Conservation (phyloP, 2,797 vertebrate species). For the Trachops cirrhosus region DNA sequence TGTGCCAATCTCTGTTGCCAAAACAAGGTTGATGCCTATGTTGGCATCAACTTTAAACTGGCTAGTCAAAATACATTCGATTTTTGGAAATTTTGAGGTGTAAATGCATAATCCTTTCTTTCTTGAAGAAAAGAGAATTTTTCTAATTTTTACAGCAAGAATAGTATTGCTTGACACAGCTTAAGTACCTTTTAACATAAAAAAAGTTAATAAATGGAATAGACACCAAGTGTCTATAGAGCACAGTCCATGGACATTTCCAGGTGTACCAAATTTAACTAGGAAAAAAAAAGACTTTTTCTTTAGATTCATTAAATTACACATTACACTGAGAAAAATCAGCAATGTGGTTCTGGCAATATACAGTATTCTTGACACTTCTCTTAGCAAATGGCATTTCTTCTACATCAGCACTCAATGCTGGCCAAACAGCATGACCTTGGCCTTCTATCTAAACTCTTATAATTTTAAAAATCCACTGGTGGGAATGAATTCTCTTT, state of each 20-base stretch:
- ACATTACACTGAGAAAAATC: constrained; percentile 54
- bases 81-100: constrained; percentile 55
- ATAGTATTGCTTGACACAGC: neutral
- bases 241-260: constrained; percentile 12
- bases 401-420: constrained; percentile 59
- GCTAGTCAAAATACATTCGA: constrained; percentile 48
- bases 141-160: constrained; percentile 34
- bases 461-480: constrained; percentile 64
- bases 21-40: constrained; percentile 35
- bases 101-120: constrained; percentile 23
- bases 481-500: constrained; percentile 69
- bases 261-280: constrained; percentile 27
- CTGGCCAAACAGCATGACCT: constrained; percentile 59
- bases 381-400: constrained; percentile 50
- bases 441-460: constrained; percentile 55
- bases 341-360: constrained; percentile 6
- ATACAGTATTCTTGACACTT: constrained; percentile 9
- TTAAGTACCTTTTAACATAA: constrained; percentile 11
- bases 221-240: constrained; percentile 32
- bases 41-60: constrained; percentile 45
- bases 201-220: constrained; percentile 1
- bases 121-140: constrained; percentile 30
- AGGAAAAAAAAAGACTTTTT: neutral
- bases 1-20: constrained; percentile 58
- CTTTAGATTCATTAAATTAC: constrained; percentile 64